phyloP scores from a whole-genome alignment of 2,113 vertebrate genomes.

The Pangasianodon gigas region DNA sequence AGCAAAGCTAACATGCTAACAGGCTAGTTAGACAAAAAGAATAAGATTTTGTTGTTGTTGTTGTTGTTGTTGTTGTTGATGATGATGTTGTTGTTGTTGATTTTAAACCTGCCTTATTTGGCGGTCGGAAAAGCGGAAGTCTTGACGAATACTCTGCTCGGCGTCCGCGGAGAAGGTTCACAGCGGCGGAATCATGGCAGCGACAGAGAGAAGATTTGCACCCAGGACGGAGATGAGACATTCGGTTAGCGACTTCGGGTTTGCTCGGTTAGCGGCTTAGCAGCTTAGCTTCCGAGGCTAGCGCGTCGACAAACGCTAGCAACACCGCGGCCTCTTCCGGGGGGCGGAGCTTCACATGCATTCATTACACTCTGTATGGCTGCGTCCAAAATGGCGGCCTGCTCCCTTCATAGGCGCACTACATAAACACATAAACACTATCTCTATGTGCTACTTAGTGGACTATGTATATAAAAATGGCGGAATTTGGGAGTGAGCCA shows the following conservation, averaged over 20 bases:
- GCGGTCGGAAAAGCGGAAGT: slow-evolving; percentile 64
- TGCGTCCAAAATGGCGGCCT: not conserved
- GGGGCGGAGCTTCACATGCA: too few relatives aligned
- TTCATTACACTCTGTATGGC: not conserved
- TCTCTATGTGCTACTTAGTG: not conserved
- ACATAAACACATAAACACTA: not conserved
- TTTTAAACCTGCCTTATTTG: slow-evolving; percentile 70
- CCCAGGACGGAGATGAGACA: slow-evolving; percentile 42
- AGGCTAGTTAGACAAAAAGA: not conserved
- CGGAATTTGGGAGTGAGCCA: not conserved
- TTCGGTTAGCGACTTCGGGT: slow-evolving; percentile 35
- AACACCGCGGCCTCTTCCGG: not conserved
- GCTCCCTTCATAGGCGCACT: not conserved
- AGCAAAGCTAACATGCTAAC: not conserved
- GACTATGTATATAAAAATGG: not conserved
- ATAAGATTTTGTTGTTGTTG: not conserved
- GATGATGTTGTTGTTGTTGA: not conserved
- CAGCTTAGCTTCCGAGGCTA: slow-evolving; percentile 18
- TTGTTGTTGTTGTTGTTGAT: not conserved
- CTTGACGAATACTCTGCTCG: slow-evolving; percentile 46
- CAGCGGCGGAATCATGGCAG: slow-evolving; percentile 47
- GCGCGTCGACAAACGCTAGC: not conserved
- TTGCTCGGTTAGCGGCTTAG: slow-evolving; percentile 7
- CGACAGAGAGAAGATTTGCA: not conserved
- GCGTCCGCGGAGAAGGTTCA: slow-evolving; percentile 43